phyloP scores from a whole-genome alignment of 2,797 vertebrate genomes.

The Mormyrus proboscirostris region DNA sequence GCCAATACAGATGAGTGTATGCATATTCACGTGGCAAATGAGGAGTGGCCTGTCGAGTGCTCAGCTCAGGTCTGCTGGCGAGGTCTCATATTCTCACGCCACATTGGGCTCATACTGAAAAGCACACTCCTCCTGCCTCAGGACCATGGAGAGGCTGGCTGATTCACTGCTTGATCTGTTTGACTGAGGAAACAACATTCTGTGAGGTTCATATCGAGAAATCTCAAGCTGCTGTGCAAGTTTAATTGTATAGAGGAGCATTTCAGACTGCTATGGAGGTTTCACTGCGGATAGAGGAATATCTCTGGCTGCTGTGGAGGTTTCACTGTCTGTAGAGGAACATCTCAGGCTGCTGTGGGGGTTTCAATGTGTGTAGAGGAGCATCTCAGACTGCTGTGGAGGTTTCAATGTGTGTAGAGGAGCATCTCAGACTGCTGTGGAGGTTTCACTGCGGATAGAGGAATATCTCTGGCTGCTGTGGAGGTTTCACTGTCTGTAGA shows the following conservation, averaged over 20 bases:
- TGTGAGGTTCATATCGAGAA: background rate
- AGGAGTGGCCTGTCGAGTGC: background rate
- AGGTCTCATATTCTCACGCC: background rate
- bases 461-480: background rate
- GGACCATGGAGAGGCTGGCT: background rate
- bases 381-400: background rate
- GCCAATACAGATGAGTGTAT: conserved; percentile 13
- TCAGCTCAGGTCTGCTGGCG: background rate
- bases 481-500: background rate
- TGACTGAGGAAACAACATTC: background rate
- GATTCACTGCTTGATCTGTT: background rate
- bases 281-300: background rate
- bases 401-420: background rate
- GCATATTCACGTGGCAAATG: background rate
- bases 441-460: background rate
- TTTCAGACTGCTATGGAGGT: background rate
- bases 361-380: background rate
- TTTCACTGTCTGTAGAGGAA: background rate
- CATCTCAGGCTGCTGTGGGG: background rate
- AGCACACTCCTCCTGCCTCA: background rate
- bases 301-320: background rate
- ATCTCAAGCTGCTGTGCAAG: background rate
- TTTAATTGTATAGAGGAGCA: background rate
- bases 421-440: background rate
- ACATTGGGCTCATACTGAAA: background rate